These are phyloP conservation scores for Ochropleura leucogaster DNA, from an alignment of 2,888 invertebrate species.

Conservation along the genomic window DNA sequence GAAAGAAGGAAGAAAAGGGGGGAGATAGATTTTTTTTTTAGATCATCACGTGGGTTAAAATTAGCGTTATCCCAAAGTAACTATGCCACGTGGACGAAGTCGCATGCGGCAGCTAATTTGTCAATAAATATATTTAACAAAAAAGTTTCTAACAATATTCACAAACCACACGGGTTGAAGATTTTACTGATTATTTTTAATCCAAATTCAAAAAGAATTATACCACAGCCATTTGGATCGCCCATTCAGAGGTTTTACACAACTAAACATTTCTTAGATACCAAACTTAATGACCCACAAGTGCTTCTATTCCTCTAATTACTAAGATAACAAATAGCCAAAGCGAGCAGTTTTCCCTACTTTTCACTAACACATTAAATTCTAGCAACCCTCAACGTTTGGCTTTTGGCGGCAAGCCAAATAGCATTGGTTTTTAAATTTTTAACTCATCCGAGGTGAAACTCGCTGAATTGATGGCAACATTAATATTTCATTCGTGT, in stretches of 20 bases:
- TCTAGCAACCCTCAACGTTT: slow-evolving; percentile 60
- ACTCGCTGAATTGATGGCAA: slow-evolving; percentile 76
- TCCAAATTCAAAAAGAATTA: not conserved
- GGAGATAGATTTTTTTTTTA: no score
- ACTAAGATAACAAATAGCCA: slow-evolving; percentile 49
- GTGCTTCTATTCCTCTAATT: slow-evolving; percentile 40
- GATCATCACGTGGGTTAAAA: no score
- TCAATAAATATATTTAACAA: no score
- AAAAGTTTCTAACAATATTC: no score
- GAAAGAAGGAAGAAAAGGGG: no score
- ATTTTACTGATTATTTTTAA: not conserved
- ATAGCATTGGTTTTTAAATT: slow-evolving; percentile 84
- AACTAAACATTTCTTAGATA: slow-evolving; percentile 11
- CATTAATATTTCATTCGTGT: slow-evolving; percentile 78
- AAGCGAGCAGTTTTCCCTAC: slow-evolving; percentile 48
- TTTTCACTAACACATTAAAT: slow-evolving; percentile 63
- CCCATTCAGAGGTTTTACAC: not conserved
- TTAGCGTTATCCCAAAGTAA: no score
- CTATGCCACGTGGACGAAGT: no score
- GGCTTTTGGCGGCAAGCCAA: slow-evolving; percentile 79
- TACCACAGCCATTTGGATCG: no score
- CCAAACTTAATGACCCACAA: slow-evolving; percentile 1
- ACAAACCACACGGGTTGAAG: not conserved
- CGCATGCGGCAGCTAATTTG: no score
- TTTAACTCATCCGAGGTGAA: slow-evolving; percentile 77